Conservation (phyloP, 2,113 vertebrate genomes). For the Harpagus bidentatus region DNA sequence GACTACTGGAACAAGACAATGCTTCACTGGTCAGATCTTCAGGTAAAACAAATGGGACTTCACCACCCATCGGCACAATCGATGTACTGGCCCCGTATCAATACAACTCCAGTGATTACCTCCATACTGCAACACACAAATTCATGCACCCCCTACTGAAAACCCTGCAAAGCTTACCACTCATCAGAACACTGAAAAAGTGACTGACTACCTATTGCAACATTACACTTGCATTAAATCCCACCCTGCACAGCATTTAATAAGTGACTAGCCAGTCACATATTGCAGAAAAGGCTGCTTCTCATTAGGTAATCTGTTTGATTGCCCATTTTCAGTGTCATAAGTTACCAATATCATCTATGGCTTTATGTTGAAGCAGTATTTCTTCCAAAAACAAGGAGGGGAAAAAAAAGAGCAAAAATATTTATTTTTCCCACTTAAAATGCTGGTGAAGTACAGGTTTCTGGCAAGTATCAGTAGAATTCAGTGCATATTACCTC, state of each 20-base stretch:
- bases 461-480: background rate
- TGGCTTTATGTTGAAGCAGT: background rate
- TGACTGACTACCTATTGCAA: too few species aligned
- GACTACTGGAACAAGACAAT: background rate
- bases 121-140: too few species aligned
- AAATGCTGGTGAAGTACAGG: background rate
- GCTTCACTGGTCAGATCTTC: background rate
- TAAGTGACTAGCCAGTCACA: background rate
- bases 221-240: background rate
- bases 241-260: background rate
- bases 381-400: background rate
- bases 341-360: background rate
- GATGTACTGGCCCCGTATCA: accelerated
- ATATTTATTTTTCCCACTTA: background rate
- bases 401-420: background rate
- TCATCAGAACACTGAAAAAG: background rate
- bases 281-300: background rate
- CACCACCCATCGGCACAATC: background rate
- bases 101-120: background rate
- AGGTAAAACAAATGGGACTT: background rate
- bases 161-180: background rate
- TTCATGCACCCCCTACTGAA: background rate
- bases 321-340: background rate
- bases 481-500: background rate
- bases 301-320: background rate